These are phyloP conservation scores for Dolichopus griseipennis DNA, from an alignment of 2,888 invertebrate genomes.

Conservation along the genomic window DNA sequence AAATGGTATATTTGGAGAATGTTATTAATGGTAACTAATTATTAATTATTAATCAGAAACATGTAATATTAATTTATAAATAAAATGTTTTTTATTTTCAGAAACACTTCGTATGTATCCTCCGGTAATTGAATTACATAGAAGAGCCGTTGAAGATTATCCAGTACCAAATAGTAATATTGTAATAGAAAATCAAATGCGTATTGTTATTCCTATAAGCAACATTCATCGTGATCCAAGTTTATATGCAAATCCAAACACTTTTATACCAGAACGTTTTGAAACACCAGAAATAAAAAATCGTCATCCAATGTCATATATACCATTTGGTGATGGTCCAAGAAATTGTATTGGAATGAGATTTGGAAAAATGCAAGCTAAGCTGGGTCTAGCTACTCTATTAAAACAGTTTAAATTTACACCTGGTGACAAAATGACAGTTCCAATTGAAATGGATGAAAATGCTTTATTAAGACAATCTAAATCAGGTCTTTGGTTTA, in stretches of 20 bases:
- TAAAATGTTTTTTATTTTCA: slow-evolving; percentile 23
- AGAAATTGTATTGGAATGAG: slow-evolving; percentile 20
- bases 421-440: slow-evolving; percentile 25
- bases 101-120: slow-evolving; percentile 46
- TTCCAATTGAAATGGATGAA: not conserved
- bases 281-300: slow-evolving; percentile 26
- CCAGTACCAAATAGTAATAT: slow-evolving; percentile 25
- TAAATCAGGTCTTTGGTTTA: not conserved
- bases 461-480: not conserved
- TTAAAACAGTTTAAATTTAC: slow-evolving; percentile 31
- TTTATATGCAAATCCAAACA: slow-evolving; percentile 33
- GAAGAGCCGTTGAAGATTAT: slow-evolving; percentile 28
- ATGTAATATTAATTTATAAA: not conserved
- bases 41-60: no score
- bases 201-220: slow-evolving; percentile 27
- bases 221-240: slow-evolving; percentile 35
- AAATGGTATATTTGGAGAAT: slow-evolving; percentile 42
- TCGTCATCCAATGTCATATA: slow-evolving; percentile 16
- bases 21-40: slow-evolving; percentile 35
- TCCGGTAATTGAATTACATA: slow-evolving; percentile 34
- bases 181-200: slow-evolving; percentile 26
- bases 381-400: slow-evolving; percentile 26
- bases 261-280: slow-evolving; percentile 38
- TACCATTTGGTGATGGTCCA: slow-evolving; percentile 21
- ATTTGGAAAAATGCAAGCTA: slow-evolving; percentile 19